Base-by-base conservation (phyloP, 2,113 vertebrate species). In the Siphamia tubifer region DNA sequence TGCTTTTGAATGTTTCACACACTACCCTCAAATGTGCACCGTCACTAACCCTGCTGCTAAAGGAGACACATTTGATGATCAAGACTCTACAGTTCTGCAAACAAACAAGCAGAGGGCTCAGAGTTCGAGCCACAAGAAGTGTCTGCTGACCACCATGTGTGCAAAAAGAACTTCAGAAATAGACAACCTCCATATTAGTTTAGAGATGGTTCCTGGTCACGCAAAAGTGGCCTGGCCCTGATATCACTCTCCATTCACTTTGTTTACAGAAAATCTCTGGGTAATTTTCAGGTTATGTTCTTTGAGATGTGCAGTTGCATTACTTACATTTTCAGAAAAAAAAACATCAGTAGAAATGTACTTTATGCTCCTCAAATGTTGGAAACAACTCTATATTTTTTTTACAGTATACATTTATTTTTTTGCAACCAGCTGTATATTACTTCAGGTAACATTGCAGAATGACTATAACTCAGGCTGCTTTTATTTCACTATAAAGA, bases 201-300 rank as follows among this genome's bases (percentile, higher is more conserved):
- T 91, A 31, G 90, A 91, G 81, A 83, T 83, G 39, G 36, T 79
- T 27, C 90, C 87, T 15, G 72, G 75, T 8, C 75, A 65, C 17
- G n/a, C 8, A 13, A 87, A 74, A 53, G 74, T 86, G 40, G 87
- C 64, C 24, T 88, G 90, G 89, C 82, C 88, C 6, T 89, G 39
- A 87, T 36, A n/a, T 36, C 31, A 48, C 6, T n/a, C 15, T 30
- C 13, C 2, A 19, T 58, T 51, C 39, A n/a, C n/a, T 13, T 16
- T 48, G 35, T 71, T 78, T 60, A 70, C 47, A 67, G 32, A 42
- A 68, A 15, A 61, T 12, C 17, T 60, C 8, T 23, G 42, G 60
- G 24, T 51, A 28, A 56, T 74, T 32, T 38, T 4, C 2, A 9
- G 47, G 30, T 43, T 45, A 2, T 57, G 30, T 52, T 74, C 40